phyloP scores from a whole-genome alignment of 2,797 vertebrate species.

The Cynopterus sphinx region DNA sequence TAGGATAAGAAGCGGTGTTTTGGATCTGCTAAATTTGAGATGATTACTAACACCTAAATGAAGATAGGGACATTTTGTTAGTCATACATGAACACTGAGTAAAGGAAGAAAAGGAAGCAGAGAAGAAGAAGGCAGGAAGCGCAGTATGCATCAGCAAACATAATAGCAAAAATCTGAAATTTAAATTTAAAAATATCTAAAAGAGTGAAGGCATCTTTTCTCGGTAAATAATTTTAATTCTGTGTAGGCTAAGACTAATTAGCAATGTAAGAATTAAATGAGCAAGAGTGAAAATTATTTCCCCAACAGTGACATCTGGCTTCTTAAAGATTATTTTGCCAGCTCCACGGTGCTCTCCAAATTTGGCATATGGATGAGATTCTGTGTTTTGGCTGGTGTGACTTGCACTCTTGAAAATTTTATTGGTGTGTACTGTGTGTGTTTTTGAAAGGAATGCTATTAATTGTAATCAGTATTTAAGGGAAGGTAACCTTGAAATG shows the following conservation, averaged over 20 bases:
- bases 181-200: neutral
- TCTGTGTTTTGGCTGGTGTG: neutral
- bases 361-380: neutral
- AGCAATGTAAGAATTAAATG: neutral
- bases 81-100: neutral
- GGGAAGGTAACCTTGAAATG: neutral
- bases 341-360: neutral
- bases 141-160: neutral
- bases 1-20: neutral
- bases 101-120: neutral
- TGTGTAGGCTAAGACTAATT: neutral
- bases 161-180: neutral
- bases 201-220: neutral
- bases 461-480: neutral
- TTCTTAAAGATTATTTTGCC: neutral
- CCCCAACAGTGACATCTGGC: neutral
- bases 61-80: neutral
- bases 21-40: neutral
- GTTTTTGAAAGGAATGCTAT: neutral
- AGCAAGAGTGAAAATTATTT: neutral
- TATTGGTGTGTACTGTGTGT: neutral
- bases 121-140: neutral
- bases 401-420: neutral
- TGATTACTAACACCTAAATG: neutral
- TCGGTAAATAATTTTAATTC: conserved; percentile 1